Conservation (phyloP, 1,140 invertebrate genomes). For the Drosophila pandora region DNA sequence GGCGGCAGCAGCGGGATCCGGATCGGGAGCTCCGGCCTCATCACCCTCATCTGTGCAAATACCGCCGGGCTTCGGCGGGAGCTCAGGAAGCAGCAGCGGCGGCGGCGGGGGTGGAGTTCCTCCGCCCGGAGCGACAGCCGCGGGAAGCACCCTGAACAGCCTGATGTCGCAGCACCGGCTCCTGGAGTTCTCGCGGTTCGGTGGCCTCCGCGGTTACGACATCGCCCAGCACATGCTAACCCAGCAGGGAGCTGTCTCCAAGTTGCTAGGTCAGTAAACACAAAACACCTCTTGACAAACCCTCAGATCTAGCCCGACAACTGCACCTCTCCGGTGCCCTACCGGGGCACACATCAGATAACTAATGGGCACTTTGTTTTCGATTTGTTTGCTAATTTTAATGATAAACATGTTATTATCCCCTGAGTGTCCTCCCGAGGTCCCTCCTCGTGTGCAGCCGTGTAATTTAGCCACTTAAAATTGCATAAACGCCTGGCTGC, state of each 20-base stretch:
- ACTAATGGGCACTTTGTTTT: slow-evolving; percentile 65
- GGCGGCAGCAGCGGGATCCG: slow-evolving; percentile 41
- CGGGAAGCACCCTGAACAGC: slow-evolving; percentile 86
- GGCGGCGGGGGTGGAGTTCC: slow-evolving; percentile 59
- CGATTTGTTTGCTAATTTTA: slow-evolving; percentile 79
- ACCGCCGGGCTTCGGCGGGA: slow-evolving; percentile 83
- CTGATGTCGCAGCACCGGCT: slow-evolving; percentile 90
- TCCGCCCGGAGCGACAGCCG: slow-evolving; percentile 81
- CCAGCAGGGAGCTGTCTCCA: slow-evolving; percentile 96
- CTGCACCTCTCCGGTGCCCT: background rate
- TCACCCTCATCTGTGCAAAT: slow-evolving; percentile 80
- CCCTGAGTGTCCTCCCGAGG: slow-evolving; percentile 17
- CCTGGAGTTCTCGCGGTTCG: slow-evolving; percentile 92
- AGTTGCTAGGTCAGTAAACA: slow-evolving; percentile 90
- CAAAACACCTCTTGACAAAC: background rate
- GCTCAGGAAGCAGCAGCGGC: slow-evolving; percentile 76
- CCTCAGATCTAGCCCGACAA: background rate
- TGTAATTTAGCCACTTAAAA: slow-evolving; percentile 80
- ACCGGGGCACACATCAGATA: slow-evolving; percentile 24
- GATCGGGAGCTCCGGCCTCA: slow-evolving; percentile 44
- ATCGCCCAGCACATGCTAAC: slow-evolving; percentile 94
- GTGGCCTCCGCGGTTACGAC: slow-evolving; percentile 93
- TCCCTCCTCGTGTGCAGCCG: slow-evolving; percentile 21
- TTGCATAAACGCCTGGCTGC: slow-evolving; percentile 65
- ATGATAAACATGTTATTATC: slow-evolving; percentile 79